Base-by-base conservation (phyloP, 2,113 vertebrate genomes). In the Geococcyx californianus region DNA sequence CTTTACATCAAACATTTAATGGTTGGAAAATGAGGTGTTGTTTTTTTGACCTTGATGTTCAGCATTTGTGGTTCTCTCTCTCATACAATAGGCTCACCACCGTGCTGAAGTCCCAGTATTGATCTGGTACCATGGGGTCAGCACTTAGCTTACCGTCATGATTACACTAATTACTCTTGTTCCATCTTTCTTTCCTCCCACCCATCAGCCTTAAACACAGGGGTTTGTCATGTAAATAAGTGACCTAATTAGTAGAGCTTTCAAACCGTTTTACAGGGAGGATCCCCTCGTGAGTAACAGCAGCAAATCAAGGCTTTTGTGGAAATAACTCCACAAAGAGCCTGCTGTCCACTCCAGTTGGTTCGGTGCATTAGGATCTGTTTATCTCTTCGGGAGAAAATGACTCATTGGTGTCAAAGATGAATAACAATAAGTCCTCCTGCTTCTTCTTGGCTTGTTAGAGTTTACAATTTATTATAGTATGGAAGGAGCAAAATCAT, bases 161-260 rank as follows among this genome's bases (percentile, higher is more conserved):
- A 93, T 93, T 63, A 49, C 3, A 1, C 79, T 96, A 93, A 96
- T 97, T 94, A 70, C 79, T 68, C 78, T 56, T 29, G 9, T 40
- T 69, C 44, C n/a, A 1, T 34, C 90, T 64, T 76, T 20, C 80
- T 73, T 87, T 42, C 87, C 74, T 79, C 74, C 77, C 87, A 64
- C 89, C 82, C 74, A 75, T 52, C 66, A 17, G 64, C 58, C 74
- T n/a, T 26, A 49, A 75, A 64, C 13, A 18, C 87, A 6, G 60
- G 86, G 69, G 87, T 89, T 76, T 89, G 84, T 85, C 85, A 42
- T 26, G 82, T 88, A 94, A 94, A 93, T 82, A 76, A 95, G 79
- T 69, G 85, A 69, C 82, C 92, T 85, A 76, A 94, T 96, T 95
- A 95, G 72, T 79, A 13, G 31, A 23, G 82, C 74, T 88, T 85